Conservation (phyloP, 2,113 vertebrate species). For the Nicator chloris region DNA sequence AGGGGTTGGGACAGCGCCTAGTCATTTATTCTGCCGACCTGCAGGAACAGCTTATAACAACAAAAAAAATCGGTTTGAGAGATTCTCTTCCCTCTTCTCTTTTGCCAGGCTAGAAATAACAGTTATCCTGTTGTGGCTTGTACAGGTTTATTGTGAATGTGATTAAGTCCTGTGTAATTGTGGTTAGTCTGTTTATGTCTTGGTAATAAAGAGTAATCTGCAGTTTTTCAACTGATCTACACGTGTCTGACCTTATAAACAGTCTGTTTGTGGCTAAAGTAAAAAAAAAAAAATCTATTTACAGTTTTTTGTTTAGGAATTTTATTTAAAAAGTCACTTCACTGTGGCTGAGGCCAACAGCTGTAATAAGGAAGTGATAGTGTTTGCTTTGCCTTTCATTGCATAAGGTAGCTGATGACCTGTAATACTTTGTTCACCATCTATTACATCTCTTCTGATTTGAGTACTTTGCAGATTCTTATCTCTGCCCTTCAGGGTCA, state of each 20-base stretch:
- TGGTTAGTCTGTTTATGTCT: not conserved
- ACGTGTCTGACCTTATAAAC: not conserved
- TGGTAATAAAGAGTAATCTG: not conserved
- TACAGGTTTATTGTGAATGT: not conserved
- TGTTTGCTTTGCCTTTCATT: not conserved
- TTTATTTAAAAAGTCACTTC: not conserved
- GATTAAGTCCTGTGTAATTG: not conserved
- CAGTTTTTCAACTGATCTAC: not conserved
- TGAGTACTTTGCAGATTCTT: not conserved
- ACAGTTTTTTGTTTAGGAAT: not conserved
- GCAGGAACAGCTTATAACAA: not conserved
- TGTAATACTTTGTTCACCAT: not conserved
- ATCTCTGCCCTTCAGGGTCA: not conserved
- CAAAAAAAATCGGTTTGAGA: not conserved
- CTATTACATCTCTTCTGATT: not conserved
- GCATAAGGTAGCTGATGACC: not conserved
- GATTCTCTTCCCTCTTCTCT: not conserved
- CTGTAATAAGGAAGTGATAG: not conserved
- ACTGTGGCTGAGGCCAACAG: not conserved
- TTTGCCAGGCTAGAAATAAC: not conserved
- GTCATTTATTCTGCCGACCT: not conserved
- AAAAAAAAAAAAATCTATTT: not conserved
- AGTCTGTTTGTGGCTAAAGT: not conserved
- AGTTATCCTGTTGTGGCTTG: not conserved
- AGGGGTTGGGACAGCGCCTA: not conserved